These are phyloP conservation scores for Papilio demoleus DNA, from an alignment of 2,888 invertebrate species.

Conservation along the genomic window DNA sequence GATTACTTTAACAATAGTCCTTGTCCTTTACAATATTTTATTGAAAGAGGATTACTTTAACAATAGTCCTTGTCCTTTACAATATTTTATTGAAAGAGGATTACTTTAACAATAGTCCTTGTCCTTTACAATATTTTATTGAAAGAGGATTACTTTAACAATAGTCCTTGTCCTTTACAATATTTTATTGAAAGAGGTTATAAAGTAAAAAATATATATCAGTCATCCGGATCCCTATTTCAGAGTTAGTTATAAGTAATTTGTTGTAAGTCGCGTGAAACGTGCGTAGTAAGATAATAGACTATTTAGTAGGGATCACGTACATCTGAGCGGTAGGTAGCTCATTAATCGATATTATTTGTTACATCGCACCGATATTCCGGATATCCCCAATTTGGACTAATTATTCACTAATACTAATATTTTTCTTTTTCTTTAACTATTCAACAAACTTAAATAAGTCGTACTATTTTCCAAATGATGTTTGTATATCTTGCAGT, in stretches of 20 bases:
- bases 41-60: too few species aligned
- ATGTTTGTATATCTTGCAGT: too few species aligned
- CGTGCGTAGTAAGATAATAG: conserved; percentile 36
- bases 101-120: too few species aligned
- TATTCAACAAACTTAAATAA: background rate
- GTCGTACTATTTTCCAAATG: background rate
- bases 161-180: too few species aligned
- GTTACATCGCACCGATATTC: conserved; percentile 6
- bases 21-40: too few species aligned
- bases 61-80: too few species aligned
- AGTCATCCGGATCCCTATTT: background rate
- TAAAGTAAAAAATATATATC: too few species aligned
- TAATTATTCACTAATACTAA: background rate
- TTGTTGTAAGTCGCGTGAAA: conserved; percentile 30
- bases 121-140: too few species aligned
- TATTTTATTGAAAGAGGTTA: too few species aligned
- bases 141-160: too few species aligned
- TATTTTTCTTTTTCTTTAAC: background rate
- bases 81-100: too few species aligned
- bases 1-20: too few species aligned
- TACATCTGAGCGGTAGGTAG: conserved; percentile 39
- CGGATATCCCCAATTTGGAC: conserved; percentile 17
- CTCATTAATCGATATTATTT: conserved; percentile 36
- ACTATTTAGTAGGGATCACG: conserved; percentile 38
- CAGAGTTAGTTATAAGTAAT: conserved; percentile 33